A percentile compares a stretch with the other conserved stretches of the same genome.
Evolutionary conservation across 2,888 invertebrate genomes (phyloP).

Genomic region (Euplagia quadripunctaria): DNA sequence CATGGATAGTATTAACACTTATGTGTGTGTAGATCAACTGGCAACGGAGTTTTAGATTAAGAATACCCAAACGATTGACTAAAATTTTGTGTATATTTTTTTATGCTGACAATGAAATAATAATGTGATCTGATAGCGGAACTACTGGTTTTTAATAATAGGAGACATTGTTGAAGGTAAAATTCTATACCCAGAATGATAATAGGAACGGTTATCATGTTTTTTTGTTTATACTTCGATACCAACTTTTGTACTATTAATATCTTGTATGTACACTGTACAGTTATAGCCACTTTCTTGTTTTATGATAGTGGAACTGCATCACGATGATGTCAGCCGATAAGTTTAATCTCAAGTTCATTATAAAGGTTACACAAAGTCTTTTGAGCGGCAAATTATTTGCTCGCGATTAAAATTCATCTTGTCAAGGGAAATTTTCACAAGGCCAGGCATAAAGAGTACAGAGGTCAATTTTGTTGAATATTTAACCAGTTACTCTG

Average conservation of each 20-base stretch:
- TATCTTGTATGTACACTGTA: neutral
- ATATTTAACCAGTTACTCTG: constrained; percentile 17
- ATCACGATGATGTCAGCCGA: neutral
- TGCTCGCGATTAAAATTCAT: constrained; percentile 17
- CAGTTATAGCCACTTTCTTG: neutral
- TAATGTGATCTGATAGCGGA: too few species aligned
- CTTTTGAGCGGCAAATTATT: constrained; percentile 6
- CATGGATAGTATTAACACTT: neutral
- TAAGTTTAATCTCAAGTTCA: constrained; percentile 18
- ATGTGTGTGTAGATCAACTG: too few species aligned
- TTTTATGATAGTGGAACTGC: neutral
- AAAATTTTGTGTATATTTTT: too few species aligned
- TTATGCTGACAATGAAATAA: too few species aligned
- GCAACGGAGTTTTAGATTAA: too few species aligned
- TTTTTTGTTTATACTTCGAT: neutral
- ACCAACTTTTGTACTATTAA: neutral
- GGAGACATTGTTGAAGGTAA: neutral
- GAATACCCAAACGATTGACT: too few species aligned
- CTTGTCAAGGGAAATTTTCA: constrained; percentile 4
- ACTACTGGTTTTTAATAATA: too few species aligned
- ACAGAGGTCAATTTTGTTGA: constrained; percentile 13
- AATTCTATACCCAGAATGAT: neutral
- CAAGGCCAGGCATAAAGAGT: constrained; percentile 10
- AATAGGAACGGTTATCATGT: neutral
- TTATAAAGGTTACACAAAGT: constrained; percentile 20